Evolutionary conservation across 1,140 invertebrate genomes (phyloP), one percentile per base, ranked within the genome.

Genomic region (Manduca sexta): DNA sequence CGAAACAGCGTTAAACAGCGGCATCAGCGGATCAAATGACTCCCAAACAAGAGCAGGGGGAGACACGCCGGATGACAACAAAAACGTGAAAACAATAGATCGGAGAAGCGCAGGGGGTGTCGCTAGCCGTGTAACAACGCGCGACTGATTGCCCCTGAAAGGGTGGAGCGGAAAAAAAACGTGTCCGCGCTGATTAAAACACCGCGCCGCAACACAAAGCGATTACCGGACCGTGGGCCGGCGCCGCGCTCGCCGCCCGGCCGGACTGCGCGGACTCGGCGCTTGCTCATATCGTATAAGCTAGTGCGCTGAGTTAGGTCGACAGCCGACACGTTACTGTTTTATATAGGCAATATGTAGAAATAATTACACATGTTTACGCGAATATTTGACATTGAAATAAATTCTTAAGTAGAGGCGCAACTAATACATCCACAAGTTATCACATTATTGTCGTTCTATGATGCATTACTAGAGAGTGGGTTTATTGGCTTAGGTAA

Each of bases 91-190:
- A 66, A 66, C 64, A 65, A 67, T 60, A 62, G 59, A 60, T 43
- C 37, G 54, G 49, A 38, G 56, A 44, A 56, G 54, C 44, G n/a
- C 39, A 39, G 72, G 65, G 67, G 54, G 74, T 58, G 62, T 55
- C 66, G 62, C 68, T 56, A 67, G 64, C 68, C 68, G 55, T 68
- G 72, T 69, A 69, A 70, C 71, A 69, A 67, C 70, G 61, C 61
- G 64, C 70, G 74, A 68, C 74, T 74, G 73, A 75, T 75, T 71
- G 73, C 75, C 65, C 58, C 67, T 70, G 72, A 79, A 73, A 73
- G 70, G 70, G 73, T 73, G 62, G 58, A 65, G 43, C 64, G 58
- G 50, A 69, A 72, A 69, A 64, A 69, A 70, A 69, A 62, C 35
- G 53, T 42, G 37, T 42, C 54, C 58, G 46, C 47, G 67, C 72